A percentile compares a stretch with the other conserved stretches of the same genome.
Evolutionary conservation across 2,113 vertebrate species (phyloP).

Genomic region (Oncorhynchus gorbuscha): DNA sequence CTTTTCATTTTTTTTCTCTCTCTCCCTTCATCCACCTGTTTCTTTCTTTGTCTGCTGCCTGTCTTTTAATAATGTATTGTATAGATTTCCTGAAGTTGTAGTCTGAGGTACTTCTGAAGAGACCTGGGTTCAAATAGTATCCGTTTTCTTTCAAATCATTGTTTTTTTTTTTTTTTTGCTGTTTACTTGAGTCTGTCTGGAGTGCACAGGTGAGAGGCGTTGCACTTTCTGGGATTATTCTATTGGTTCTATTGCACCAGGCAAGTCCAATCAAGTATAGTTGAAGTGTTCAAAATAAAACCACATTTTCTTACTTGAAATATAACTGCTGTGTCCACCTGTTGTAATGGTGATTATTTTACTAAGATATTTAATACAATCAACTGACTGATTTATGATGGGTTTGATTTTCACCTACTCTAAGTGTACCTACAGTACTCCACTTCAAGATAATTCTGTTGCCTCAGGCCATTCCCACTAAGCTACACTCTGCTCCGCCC

Average conservation of each 20-base stretch:
- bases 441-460: not conserved
- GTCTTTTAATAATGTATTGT: conserved; percentile 74
- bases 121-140: too few species aligned
- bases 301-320: too few species aligned
- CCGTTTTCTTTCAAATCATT: too few species aligned
- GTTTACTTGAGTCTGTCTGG: not conserved
- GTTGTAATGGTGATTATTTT: not conserved
- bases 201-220: too few species aligned
- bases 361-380: not conserved
- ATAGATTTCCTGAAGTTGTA: conserved; percentile 56
- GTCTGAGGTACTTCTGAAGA: not conserved
- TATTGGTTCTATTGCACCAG: too few species aligned
- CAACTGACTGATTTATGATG: conserved; percentile 1
- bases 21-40: conserved; percentile 56
- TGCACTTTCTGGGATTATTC: too few species aligned
- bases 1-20: conserved; percentile 59
- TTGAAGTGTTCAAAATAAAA: too few species aligned
- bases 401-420: not conserved
- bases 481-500: not conserved
- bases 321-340: not conserved
- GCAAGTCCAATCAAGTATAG: too few species aligned
- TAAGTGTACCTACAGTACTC: not conserved
- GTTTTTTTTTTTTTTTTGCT: too few species aligned
- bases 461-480: not conserved
- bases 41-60: conserved; percentile 64